A percentile compares a stretch with the other conserved stretches of the same genome.
phyloP scores from a whole-genome alignment of 2,888 invertebrate genomes.

The Cactoblastis cactorum region DNA sequence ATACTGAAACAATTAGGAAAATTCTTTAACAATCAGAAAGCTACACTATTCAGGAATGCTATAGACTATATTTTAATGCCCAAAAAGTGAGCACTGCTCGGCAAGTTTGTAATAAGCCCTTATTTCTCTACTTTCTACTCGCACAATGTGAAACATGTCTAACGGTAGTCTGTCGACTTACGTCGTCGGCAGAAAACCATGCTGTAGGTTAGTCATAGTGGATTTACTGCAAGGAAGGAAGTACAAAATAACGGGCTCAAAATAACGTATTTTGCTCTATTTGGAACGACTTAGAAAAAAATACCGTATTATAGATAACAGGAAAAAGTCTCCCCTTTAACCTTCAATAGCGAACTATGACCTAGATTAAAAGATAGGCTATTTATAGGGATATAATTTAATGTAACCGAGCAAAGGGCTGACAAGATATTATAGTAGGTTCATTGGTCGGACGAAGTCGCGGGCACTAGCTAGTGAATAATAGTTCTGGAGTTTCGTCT shows the following conservation, averaged over 20 bases:
- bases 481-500: background rate
- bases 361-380: no score
- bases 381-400: no score
- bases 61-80: no score
- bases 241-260: slow-evolving; percentile 9
- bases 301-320: background rate
- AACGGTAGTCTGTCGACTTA: background rate
- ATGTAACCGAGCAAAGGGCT: no score
- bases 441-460: no score
- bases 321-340: background rate
- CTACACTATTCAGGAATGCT: no score
- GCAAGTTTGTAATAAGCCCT: background rate
- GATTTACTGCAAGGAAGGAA: slow-evolving; percentile 2
- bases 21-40: no score
- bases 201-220: slow-evolving; percentile 8
- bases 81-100: no score
- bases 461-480: background rate
- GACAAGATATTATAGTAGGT: no score
- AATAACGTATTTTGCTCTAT: slow-evolving; percentile 8
- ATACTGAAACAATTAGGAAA: no score
- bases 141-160: background rate
- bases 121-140: background rate
- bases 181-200: slow-evolving; percentile 2
- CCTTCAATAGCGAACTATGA: no score
- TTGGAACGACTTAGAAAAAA: background rate